Conservation (phyloP, 2,888 invertebrate genomes). For the Blastobasis lacticolella region DNA sequence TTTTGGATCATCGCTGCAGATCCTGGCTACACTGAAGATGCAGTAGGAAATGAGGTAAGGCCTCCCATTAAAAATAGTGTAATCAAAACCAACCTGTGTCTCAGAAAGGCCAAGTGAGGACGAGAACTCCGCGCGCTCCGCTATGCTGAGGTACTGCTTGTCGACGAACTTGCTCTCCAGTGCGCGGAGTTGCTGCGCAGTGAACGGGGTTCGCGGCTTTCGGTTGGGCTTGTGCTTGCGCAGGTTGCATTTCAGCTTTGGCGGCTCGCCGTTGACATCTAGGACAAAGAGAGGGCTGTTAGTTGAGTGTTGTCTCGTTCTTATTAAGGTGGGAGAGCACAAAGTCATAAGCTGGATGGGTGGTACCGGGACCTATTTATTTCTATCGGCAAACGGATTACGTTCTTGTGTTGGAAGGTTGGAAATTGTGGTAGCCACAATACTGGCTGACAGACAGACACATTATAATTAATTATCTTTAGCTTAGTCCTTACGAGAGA, state of each 20-base stretch:
- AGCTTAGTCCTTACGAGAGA: too few species aligned
- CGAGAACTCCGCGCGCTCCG: conserved; percentile 98
- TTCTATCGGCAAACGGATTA: too few species aligned
- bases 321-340: too few species aligned
- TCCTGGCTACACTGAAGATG: too few species aligned
- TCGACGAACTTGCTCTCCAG: conserved; percentile 97
- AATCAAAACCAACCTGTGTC: conserved; percentile 38
- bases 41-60: too few species aligned
- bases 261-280: conserved; percentile 86
- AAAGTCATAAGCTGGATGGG: too few species aligned
- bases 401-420: too few species aligned
- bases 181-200: conserved; percentile 95
- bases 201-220: conserved; percentile 98
- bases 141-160: conserved; percentile 98
- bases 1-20: too few species aligned
- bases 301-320: background rate
- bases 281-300: conserved; percentile 20
- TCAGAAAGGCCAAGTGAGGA: conserved; percentile 87
- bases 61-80: background rate
- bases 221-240: conserved; percentile 98
- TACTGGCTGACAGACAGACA: too few species aligned
- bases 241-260: conserved; percentile 90
- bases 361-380: too few species aligned
- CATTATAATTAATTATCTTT: too few species aligned
- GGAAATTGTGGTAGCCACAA: too few species aligned